These are phyloP conservation scores for Perodicticus potto DNA, from an alignment of 2,797 vertebrate species.

Conservation along the genomic window DNA sequence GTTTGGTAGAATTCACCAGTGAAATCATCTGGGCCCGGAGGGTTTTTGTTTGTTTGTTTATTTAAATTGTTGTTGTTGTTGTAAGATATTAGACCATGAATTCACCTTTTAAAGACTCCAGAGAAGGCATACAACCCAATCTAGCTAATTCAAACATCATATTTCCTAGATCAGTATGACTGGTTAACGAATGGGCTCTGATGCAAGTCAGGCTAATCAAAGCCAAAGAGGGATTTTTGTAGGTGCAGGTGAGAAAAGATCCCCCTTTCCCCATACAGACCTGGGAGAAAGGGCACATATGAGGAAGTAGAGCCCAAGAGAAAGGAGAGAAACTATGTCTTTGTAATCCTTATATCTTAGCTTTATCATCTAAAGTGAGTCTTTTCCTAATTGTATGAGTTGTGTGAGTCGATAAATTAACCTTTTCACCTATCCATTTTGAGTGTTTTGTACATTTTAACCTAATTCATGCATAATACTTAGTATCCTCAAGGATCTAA, in stretches of 20 bases:
- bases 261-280: background rate
- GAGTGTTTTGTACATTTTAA: constrained; percentile 23
- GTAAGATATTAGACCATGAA: background rate
- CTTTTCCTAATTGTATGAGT: background rate
- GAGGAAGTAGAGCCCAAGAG: background rate
- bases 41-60: background rate
- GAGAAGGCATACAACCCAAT: background rate
- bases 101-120: background rate
- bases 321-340: background rate
- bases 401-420: background rate
- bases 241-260: background rate
- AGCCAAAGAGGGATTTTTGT: background rate
- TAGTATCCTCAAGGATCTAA: background rate
- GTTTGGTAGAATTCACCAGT: background rate
- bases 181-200: background rate
- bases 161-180: background rate
- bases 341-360: background rate
- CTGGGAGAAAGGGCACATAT: background rate
- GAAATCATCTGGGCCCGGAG: background rate
- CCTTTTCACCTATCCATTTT: constrained; percentile 30
- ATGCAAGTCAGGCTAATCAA: background rate
- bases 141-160: background rate
- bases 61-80: background rate
- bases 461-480: background rate
- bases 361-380: background rate